Evolutionary conservation across 2,888 invertebrate species (phyloP), one percentile per base, ranked within the genome.

Genomic region (Polydrusus cervinus): DNA sequence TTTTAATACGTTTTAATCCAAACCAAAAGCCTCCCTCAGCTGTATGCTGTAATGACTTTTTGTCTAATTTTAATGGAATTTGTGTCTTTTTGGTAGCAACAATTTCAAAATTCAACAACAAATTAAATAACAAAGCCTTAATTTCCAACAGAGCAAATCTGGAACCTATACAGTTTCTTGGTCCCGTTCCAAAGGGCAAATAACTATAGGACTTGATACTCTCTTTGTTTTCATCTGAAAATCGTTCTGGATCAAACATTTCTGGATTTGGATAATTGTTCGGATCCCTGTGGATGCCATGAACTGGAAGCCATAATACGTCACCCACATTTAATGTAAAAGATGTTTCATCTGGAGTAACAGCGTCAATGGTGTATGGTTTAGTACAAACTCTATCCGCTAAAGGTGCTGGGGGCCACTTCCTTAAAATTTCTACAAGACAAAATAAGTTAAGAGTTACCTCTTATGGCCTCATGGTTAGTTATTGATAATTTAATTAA

Each of bases 111-210:
- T 83, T 82, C 1, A 69, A 25, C 20, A 86, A 62, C 10, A 85
- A 57, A 55, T 84, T 65, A 47, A 79, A 82, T 11, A 85, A 77
- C 10, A 83, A 30, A 1, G 76, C 60, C 77, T 85, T 85, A 3
- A 75, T 79, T 78, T 85, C 83, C 74, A 84, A 70, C 2, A 83
- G 47, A 9, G 84, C 85, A 74, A 85, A 85, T 80, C 84, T 79
- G 9, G 80, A 82, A 13, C 91, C 92, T 68, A 92, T 90, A 79
- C 92, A 92, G 81, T 89, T 91, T 71, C 92, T 88, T 0, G 90
- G 92, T 2, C 92, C 92, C 0, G 90, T 11, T 7, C 85, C 85
- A 74, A 85, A 85, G 0, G 85, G 84, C n/a, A 84, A 7, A 51
- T 82, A 84, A 0, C 88, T 84, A 51, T 87, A 88, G 0, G 88